Evolutionary conservation across 2,797 vertebrate genomes (phyloP).

Genomic region (Champsocephalus gunnari): DNA sequence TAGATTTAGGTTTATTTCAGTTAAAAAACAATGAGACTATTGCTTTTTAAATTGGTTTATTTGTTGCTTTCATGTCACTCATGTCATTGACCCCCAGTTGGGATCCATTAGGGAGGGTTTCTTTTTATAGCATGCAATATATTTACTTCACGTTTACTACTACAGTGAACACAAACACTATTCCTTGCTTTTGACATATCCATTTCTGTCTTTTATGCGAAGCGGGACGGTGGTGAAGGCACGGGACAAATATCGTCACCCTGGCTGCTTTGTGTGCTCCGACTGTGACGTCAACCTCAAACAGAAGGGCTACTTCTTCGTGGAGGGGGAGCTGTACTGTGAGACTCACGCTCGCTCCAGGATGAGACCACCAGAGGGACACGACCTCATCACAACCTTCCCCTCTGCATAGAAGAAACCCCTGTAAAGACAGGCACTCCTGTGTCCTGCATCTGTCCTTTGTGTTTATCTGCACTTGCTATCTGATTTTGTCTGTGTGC

Average conservation of each 20-base stretch:
- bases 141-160: background rate
- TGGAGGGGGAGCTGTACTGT: conserved; percentile 96
- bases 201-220: conserved; percentile 7
- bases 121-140: background rate
- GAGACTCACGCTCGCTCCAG: conserved; percentile 92
- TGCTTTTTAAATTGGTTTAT: background rate
- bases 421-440: conserved; percentile 20
- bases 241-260: conserved; percentile 93
- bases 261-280: conserved; percentile 95
- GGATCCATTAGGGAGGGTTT: background rate
- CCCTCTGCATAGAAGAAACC: conserved; percentile 82
- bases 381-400: conserved; percentile 91
- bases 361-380: conserved; percentile 92
- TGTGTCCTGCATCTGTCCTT: conserved; percentile 19
- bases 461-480: conserved; percentile 34
- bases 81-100: background rate
- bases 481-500: conserved; percentile 36
- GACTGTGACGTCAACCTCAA: conserved; percentile 97
- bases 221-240: conserved; percentile 97
- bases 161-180: background rate
- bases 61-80: background rate
- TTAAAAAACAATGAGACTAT: background rate
- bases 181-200: background rate
- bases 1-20: background rate
- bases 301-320: conserved; percentile 97